Conservation (phyloP, 2,113 vertebrate genomes). For the Kryptolebias marmoratus region DNA sequence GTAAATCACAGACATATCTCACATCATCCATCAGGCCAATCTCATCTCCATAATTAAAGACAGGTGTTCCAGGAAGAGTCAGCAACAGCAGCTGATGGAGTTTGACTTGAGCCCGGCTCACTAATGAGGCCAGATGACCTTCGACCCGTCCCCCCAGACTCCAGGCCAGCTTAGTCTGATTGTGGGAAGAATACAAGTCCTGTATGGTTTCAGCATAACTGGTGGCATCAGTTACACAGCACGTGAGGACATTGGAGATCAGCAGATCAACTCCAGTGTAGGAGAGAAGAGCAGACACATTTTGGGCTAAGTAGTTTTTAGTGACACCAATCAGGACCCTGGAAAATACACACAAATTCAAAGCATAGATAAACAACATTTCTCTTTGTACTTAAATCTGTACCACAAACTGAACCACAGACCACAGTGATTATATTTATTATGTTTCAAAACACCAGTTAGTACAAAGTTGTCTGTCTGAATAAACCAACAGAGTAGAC, state of each 20-base stretch:
- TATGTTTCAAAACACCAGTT: too few species aligned
- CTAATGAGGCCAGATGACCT: slow-evolving; percentile 76
- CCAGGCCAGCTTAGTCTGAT: slow-evolving; percentile 72
- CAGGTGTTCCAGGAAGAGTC: slow-evolving; percentile 85
- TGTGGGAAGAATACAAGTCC: slow-evolving; percentile 53
- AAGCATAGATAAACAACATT: too few species aligned
- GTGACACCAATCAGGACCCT: slow-evolving; percentile 79
- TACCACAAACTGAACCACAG: too few species aligned
- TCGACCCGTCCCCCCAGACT: slow-evolving; percentile 60
- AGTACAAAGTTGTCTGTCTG: too few species aligned
- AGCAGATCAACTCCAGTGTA: slow-evolving; percentile 77
- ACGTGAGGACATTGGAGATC: slow-evolving; percentile 64
- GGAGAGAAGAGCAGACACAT: slow-evolving; percentile 62
- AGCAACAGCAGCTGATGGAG: slow-evolving; percentile 84
- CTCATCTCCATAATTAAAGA: slow-evolving; percentile 88
- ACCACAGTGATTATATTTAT: too few species aligned
- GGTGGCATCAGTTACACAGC: accelerated
- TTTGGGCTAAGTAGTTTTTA: slow-evolving; percentile 1
- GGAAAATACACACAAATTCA: background rate
- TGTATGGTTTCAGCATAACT: slow-evolving; percentile 43
- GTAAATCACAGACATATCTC: slow-evolving; percentile 10
- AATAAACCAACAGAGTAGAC: too few species aligned
- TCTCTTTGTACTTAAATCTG: too few species aligned
- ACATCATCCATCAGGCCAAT: slow-evolving; percentile 80
- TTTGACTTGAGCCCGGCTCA: slow-evolving; percentile 52